Conservation (phyloP, 2,888 invertebrate genomes). For the Hofmannophila pseudospretella region DNA sequence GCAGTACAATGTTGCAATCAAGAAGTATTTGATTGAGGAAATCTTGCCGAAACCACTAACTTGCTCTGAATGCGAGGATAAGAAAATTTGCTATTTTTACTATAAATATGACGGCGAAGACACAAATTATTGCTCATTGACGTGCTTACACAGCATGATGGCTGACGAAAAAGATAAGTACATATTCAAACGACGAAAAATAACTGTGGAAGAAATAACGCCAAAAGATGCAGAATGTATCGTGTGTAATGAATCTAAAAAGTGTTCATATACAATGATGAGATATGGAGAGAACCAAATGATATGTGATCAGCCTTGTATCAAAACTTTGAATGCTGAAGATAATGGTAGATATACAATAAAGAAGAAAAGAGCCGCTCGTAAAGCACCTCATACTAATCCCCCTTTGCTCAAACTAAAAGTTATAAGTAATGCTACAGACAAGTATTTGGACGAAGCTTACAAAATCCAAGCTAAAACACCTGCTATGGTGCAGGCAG, state of each 20-base stretch:
- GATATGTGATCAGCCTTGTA: conserved; percentile 78
- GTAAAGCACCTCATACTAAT: conserved; percentile 24
- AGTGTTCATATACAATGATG: conserved; percentile 62
- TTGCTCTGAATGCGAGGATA: conserved; percentile 65
- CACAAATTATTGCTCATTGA: conserved; percentile 73
- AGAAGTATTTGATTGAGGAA: conserved; percentile 63
- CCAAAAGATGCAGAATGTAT: conserved; percentile 50
- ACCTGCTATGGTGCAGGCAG: conserved; percentile 76
- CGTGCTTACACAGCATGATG: conserved; percentile 74
- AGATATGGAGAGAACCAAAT: conserved; percentile 68
- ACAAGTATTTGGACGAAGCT: conserved; percentile 72
- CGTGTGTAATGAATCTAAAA: conserved; percentile 68
- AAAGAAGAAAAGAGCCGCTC: conserved; percentile 33
- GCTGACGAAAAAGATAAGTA: conserved; percentile 75
- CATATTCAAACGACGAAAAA: conserved; percentile 69
- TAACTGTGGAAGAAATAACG: conserved; percentile 60
- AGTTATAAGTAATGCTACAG: conserved; percentile 73
- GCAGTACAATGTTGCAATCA: conserved; percentile 40
- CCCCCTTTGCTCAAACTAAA: conserved; percentile 64
- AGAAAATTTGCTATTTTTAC: conserved; percentile 62
- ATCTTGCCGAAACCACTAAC: conserved; percentile 39
- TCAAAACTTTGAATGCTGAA: conserved; percentile 64
- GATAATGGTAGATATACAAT: conserved; percentile 59
- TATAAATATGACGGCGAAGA: conserved; percentile 65
- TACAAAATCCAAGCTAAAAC: conserved; percentile 78